Evolutionary conservation across 1,140 invertebrate species (phyloP).

Genomic region (Diabrotica virgifera): DNA sequence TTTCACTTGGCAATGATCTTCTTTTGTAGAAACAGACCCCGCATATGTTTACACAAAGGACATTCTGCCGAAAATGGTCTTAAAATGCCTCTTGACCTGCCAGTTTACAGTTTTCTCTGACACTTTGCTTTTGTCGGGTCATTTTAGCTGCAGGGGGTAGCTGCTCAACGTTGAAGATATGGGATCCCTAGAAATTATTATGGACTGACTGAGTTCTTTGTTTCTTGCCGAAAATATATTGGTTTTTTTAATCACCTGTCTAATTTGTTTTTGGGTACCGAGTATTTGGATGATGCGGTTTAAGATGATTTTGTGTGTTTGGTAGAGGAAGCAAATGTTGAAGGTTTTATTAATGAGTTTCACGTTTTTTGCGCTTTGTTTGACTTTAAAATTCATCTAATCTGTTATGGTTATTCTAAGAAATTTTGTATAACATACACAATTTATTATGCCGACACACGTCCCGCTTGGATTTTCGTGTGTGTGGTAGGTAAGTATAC

Average conservation of each 20-base stretch:
- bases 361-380: no score
- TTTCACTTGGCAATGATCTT: background rate
- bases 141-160: conserved; percentile 33
- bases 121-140: conserved; percentile 35
- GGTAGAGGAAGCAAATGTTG: no score
- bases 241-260: conserved; percentile 33
- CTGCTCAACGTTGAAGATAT: conserved; percentile 23
- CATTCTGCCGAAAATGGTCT: conserved; percentile 7
- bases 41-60: conserved; percentile 14
- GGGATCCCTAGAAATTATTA: conserved; percentile 26
- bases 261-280: conserved; percentile 7
- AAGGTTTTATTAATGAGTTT: no score
- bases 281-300: no score
- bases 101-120: conserved; percentile 30
- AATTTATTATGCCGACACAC: no score
- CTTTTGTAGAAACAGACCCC: background rate
- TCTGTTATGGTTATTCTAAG: no score
- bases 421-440: no score
- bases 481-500: no score
- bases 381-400: no score
- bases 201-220: conserved; percentile 25
- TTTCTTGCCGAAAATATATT: conserved; percentile 36
- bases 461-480: no score
- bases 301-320: no score
- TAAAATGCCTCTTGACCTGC: conserved; percentile 16